These are phyloP conservation scores for Mythimna impura DNA, from an alignment of 2,888 invertebrate genomes.

Conservation along the genomic window DNA sequence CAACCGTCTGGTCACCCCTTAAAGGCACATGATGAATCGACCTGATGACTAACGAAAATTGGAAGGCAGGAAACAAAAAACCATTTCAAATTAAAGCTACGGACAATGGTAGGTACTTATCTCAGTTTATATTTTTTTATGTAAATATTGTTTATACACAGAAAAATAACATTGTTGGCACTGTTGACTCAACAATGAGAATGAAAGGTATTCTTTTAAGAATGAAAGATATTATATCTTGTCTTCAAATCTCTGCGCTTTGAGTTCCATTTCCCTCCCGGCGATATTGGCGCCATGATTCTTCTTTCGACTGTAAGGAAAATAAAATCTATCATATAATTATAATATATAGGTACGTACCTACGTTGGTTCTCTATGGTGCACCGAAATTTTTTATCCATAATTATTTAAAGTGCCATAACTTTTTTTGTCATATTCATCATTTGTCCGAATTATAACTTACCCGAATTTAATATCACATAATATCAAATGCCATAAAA, in stretches of 20 bases:
- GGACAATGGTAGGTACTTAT: not conserved
- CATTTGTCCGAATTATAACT: too few species aligned
- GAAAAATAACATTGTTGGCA: not conserved
- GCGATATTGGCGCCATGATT: constrained; percentile 73
- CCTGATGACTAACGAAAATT: not conserved
- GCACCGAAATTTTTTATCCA: too few species aligned
- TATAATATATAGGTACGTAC: too few species aligned
- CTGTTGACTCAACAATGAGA: not conserved
- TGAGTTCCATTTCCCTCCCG: constrained; percentile 78
- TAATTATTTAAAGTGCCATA: too few species aligned
- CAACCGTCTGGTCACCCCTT: too few species aligned
- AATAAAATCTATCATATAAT: not conserved
- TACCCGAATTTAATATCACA: too few species aligned
- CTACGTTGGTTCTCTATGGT: too few species aligned
- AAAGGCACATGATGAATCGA: too few species aligned
- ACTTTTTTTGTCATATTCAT: too few species aligned
- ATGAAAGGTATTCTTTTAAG: not conserved
- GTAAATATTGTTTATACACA: not conserved
- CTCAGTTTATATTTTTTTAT: not conserved
- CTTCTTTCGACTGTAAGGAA: constrained; percentile 77
- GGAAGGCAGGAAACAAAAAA: not conserved
- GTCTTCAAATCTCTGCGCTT: constrained; percentile 71
- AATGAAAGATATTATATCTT: constrained; percentile 8
- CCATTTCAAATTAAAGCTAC: not conserved
- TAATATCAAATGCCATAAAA: too few species aligned